Evolutionary conservation across 2,113 vertebrate species (phyloP).

Genomic region (Porphyrio hochstetteri): DNA sequence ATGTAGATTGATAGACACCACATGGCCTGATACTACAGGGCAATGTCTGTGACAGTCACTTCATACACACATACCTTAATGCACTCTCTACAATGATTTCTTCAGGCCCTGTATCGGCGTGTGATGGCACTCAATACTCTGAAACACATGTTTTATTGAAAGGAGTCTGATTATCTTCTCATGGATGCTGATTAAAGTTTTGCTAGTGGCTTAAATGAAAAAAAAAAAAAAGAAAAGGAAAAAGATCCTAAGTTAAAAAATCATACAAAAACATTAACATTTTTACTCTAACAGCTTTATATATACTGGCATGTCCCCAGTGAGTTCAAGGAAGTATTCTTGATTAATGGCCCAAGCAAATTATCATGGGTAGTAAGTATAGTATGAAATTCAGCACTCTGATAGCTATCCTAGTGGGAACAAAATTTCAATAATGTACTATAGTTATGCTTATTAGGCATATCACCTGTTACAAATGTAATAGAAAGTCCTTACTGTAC

Average conservation of each 20-base stretch:
- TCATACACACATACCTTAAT: not conserved
- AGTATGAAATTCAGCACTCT: not conserved
- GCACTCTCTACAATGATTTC: not conserved
- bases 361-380: not conserved
- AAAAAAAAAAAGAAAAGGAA: not conserved
- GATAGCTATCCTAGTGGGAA: not conserved
- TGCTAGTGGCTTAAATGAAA: not conserved
- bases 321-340: not conserved
- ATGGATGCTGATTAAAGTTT: not conserved
- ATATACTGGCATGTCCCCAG: not conserved
- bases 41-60: not conserved
- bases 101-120: not conserved
- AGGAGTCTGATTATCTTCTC: not conserved
- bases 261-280: not conserved
- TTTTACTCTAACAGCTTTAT: not conserved
- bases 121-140: not conserved
- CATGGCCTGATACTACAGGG: not conserved
- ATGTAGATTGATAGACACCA: slow-evolving; percentile 18
- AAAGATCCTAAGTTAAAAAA: not conserved
- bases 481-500: not conserved
- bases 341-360: not conserved
- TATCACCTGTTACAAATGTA: not conserved
- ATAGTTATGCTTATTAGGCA: not conserved
- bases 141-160: not conserved
- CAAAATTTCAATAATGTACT: not conserved